phyloP scores from a whole-genome alignment of 30 jellyfish, hydroid and myxozoan genomes.

The Cassiopea xamachana region DNA sequence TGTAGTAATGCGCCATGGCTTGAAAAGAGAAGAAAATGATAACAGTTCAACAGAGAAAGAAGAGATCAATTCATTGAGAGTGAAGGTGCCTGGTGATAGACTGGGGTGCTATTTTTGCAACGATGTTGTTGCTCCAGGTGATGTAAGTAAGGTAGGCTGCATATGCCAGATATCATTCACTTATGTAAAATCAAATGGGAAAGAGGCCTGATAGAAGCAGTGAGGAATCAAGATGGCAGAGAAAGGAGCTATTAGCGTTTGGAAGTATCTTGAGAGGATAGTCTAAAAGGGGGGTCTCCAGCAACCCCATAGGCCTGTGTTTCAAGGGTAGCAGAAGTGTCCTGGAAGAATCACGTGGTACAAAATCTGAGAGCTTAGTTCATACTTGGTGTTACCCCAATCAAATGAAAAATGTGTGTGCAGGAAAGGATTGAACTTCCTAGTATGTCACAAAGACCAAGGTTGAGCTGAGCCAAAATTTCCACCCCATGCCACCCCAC shows the following conservation, averaged over 20 bases:
- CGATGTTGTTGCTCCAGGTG: slow-evolving; percentile 98
- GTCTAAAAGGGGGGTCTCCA: no score
- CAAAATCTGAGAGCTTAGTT: no score
- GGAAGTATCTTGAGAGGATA: no score
- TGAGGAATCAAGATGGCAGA: neutral
- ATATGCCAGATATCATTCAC: slow-evolving; percentile 4
- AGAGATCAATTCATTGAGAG: slow-evolving; percentile 51
- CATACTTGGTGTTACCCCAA: no score
- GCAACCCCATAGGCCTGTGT: no score
- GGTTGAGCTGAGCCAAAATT: no score
- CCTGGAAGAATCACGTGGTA: no score
- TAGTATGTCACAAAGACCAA: no score
- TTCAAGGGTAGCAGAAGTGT: no score
- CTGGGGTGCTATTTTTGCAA: slow-evolving; percentile 97
- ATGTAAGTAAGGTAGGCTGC: slow-evolving; percentile 95
- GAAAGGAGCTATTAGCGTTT: neutral
- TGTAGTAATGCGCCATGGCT: slow-evolving; percentile 95
- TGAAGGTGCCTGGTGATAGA: slow-evolving; percentile 75
- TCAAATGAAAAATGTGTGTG: no score
- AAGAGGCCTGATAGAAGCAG: neutral
- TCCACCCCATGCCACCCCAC: no score
- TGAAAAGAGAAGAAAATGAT: slow-evolving; percentile 37
- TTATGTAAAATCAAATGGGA: neutral
- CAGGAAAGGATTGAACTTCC: no score
- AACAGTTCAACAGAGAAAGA: slow-evolving; percentile 2